phyloP scores from a whole-genome alignment of 1,140 invertebrate genomes.

The Drosophila fuyamai region DNA sequence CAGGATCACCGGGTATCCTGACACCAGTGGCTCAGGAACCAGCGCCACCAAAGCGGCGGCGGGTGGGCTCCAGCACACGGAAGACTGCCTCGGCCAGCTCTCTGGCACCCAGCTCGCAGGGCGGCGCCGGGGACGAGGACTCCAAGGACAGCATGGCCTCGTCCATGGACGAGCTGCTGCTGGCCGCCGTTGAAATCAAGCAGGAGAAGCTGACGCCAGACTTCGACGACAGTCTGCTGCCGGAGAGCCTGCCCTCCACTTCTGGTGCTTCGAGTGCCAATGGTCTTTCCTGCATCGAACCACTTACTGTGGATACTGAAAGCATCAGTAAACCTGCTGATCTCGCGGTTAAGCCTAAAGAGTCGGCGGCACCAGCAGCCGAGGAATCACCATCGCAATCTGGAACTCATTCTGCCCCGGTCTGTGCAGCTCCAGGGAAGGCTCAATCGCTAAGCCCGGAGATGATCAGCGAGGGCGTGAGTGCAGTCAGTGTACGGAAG shows the following conservation, averaged over 20 bases:
- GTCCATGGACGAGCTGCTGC: slow-evolving; percentile 70
- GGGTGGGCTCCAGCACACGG: slow-evolving; percentile 50
- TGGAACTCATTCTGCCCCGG: background rate
- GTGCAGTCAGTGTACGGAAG: slow-evolving; percentile 77
- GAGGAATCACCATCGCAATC: background rate
- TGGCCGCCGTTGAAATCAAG: slow-evolving; percentile 67
- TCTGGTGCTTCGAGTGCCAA: slow-evolving; percentile 43
- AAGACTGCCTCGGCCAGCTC: slow-evolving; percentile 62
- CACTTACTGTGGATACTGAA: slow-evolving; percentile 63
- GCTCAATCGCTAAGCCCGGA: slow-evolving; percentile 75
- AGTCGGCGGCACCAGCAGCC: background rate
- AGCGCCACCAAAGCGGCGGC: slow-evolving; percentile 55
- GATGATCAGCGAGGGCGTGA: slow-evolving; percentile 80
- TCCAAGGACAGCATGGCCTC: slow-evolving; percentile 80
- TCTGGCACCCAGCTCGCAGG: slow-evolving; percentile 49
- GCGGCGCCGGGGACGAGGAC: slow-evolving; percentile 67
- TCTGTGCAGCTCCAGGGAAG: slow-evolving; percentile 30
- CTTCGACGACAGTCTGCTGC: slow-evolving; percentile 50
- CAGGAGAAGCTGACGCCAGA: slow-evolving; percentile 65
- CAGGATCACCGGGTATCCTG: slow-evolving; percentile 56
- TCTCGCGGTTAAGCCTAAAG: slow-evolving; percentile 15
- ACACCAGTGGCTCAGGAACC: slow-evolving; percentile 31
- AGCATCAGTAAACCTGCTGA: slow-evolving; percentile 8
- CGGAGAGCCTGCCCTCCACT: slow-evolving; percentile 21
- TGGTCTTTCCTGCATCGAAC: slow-evolving; percentile 54